phyloP scores from a whole-genome alignment of 1,140 invertebrate genomes.

The Daktulosphaira vitifoliae region DNA sequence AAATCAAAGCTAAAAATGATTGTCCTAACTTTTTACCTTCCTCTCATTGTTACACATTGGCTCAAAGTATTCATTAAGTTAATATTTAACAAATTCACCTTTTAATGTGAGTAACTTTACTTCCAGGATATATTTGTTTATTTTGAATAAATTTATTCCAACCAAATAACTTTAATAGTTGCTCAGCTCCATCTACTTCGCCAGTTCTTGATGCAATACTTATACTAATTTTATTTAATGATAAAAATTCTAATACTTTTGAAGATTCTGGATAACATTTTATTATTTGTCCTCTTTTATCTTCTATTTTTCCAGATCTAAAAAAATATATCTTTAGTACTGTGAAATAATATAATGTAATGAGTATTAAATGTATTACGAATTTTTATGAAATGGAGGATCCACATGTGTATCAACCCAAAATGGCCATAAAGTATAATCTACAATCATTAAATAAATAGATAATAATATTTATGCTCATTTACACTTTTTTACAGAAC shows the following conservation, averaged over 20 bases:
- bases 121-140: conserved; percentile 66
- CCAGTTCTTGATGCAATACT: conserved; percentile 59
- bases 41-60: too few relatives aligned
- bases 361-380: conserved; percentile 34
- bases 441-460: conserved; percentile 52
- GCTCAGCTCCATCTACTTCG: conserved; percentile 55
- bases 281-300: conserved; percentile 47
- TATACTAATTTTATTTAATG: conserved; percentile 50
- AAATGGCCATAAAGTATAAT: conserved; percentile 71
- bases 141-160: conserved; percentile 64
- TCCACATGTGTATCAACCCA: conserved; percentile 63
- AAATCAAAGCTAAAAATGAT: too few relatives aligned
- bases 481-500: too few relatives aligned
- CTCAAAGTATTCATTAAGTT: too few relatives aligned
- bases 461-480: conserved; percentile 6
- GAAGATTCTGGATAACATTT: conserved; percentile 54
- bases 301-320: conserved; percentile 47
- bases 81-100: conserved; percentile 46
- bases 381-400: conserved; percentile 53
- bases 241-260: conserved; percentile 51
- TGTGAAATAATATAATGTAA: neutral
- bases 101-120: conserved; percentile 59
- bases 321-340: neutral
- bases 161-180: conserved; percentile 56
- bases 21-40: too few relatives aligned